Evolutionary conservation across 2,888 invertebrate genomes (phyloP).

Genomic region (Heliconius charithonia): DNA sequence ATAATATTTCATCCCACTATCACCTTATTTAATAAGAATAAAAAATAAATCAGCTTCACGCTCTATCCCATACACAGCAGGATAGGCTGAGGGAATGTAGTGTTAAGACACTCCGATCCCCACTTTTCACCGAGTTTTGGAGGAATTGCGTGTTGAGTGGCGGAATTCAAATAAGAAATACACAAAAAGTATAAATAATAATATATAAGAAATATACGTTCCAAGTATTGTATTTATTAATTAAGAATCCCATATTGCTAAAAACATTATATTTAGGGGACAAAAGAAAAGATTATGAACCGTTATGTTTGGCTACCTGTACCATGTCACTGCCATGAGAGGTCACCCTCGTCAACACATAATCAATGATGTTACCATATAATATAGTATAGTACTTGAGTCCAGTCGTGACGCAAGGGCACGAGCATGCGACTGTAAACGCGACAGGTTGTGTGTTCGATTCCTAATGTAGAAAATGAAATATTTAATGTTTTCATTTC

Average conservation of each 20-base stretch:
- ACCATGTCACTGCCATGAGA: conserved; percentile 15
- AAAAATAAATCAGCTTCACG: too few species aligned
- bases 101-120: too few species aligned
- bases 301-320: conserved; percentile 15
- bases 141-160: too few species aligned
- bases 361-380: neutral
- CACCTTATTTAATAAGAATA: too few species aligned
- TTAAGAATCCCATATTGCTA: neutral
- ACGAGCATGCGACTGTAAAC: neutral
- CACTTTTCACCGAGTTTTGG: too few species aligned
- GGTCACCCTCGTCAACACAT: conserved; percentile 15
- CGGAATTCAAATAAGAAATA: too few species aligned
- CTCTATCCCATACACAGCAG: too few species aligned
- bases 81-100: too few species aligned
- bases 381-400: neutral
- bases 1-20: too few species aligned
- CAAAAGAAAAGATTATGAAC: conserved; percentile 10
- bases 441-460: neutral
- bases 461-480: neutral
- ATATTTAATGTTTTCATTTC: too few species aligned
- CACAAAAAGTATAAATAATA: too few species aligned
- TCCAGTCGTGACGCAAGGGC: neutral
- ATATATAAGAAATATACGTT: neutral
- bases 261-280: neutral
- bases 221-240: neutral